These are phyloP conservation scores for Hassar affinis DNA, from an alignment of 2,113 vertebrate species.

Conservation along the genomic window DNA sequence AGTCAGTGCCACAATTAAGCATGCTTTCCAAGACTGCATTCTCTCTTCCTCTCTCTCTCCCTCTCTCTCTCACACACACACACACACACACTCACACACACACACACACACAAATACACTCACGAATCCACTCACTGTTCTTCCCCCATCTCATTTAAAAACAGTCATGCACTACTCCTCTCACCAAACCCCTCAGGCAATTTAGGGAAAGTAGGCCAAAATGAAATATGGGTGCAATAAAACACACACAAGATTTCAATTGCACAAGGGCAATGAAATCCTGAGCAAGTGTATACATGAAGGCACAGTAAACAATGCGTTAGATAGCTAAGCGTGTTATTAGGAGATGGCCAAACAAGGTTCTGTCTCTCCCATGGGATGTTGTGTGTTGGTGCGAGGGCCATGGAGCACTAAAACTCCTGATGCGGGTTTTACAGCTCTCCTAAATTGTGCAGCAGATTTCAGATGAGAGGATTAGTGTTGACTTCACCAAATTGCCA, in stretches of 20 bases:
- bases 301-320: constrained; percentile 49
- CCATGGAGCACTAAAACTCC: background rate
- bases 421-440: background rate
- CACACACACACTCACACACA: background rate
- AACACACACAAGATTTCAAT: constrained; percentile 73
- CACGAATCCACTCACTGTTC: constrained; percentile 3
- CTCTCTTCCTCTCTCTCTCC: constrained; percentile 16
- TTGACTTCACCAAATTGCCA: background rate
- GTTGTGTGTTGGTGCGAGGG: background rate
- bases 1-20: constrained; percentile 34
- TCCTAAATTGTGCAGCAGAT: constrained; percentile 15
- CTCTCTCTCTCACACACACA: background rate
- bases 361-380: constrained; percentile 33
- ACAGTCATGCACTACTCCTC: constrained; percentile 69
- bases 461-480: background rate
- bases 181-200: constrained; percentile 74
- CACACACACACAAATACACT: constrained; percentile 3
- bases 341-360: constrained; percentile 44
- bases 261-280: constrained; percentile 67
- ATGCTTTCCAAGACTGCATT: background rate
- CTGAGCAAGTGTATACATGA: constrained; percentile 53
- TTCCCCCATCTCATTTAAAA: constrained; percentile 66
- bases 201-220: constrained; percentile 77
- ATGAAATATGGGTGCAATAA: constrained; percentile 80
- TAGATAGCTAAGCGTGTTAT: constrained; percentile 52